Conservation (phyloP, 2,888 invertebrate species). For the Drosophila meridionalis region DNA sequence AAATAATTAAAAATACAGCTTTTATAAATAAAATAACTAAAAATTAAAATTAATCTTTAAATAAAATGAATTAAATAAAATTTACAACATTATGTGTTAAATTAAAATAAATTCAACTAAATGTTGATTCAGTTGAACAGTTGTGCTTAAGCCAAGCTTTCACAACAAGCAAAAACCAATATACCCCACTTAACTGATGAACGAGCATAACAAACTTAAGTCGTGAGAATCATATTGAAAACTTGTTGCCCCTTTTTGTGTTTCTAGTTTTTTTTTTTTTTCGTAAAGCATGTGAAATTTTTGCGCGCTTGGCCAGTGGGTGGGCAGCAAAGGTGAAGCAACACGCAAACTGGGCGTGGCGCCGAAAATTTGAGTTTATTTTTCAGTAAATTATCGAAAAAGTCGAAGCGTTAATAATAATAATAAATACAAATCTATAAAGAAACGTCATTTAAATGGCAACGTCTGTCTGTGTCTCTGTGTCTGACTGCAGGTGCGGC, state of each 20-base stretch:
- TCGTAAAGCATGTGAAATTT: conserved; percentile 50
- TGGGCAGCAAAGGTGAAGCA: conserved; percentile 56
- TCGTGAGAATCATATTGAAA: conserved; percentile 78
- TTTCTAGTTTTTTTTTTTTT: not conserved
- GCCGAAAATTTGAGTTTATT: conserved; percentile 6
- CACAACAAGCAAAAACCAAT: not conserved
- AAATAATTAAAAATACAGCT: too few species aligned
- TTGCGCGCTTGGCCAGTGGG: conserved; percentile 50
- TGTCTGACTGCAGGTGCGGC: conserved; percentile 47
- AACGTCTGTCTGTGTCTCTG: conserved; percentile 8
- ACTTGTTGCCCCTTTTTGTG: conserved; percentile 24
- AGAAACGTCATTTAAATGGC: conserved; percentile 48
- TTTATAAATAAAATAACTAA: too few species aligned
- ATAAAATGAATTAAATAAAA: too few species aligned
- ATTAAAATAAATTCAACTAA: not conserved
- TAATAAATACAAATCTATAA: conserved; percentile 33
- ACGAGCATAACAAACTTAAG: conserved; percentile 29
- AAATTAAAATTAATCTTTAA: too few species aligned
- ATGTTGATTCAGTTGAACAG: too few species aligned
- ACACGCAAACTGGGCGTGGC: conserved; percentile 41
- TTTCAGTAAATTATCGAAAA: conserved; percentile 33
- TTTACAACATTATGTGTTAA: too few species aligned
- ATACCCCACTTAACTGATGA: not conserved
- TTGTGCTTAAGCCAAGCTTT: too few species aligned
- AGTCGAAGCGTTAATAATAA: conserved; percentile 16